These are phyloP conservation scores for Machaerirhynchus nigripectus DNA, from an alignment of 2,113 vertebrate genomes.

Conservation along the genomic window DNA sequence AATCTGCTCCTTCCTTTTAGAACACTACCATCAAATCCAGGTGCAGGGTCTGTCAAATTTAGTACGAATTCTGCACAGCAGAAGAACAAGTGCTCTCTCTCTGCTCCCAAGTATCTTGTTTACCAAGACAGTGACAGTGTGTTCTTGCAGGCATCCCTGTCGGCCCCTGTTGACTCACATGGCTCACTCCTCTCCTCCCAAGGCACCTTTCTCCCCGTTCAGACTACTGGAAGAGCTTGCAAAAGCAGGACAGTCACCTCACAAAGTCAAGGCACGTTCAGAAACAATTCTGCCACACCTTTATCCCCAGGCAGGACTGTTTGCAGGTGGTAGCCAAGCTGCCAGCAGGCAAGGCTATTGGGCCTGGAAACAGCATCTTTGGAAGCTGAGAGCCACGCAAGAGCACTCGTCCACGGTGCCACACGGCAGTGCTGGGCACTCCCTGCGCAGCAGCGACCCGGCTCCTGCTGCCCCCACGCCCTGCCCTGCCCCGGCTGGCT, in stretches of 20 bases:
- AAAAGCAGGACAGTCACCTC: not conserved
- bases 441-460: not conserved
- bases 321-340: not conserved
- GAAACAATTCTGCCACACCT: not conserved
- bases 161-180: not conserved
- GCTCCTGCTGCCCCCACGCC: not conserved
- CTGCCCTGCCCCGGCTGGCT: not conserved
- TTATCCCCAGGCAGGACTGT: not conserved
- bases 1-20: not conserved
- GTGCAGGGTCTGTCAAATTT: not conserved
- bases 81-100: not conserved
- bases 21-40: not conserved
- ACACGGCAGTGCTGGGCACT: not conserved
- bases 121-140: not conserved
- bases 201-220: not conserved
- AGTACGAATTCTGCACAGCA: not conserved
- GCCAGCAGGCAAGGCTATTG: not conserved
- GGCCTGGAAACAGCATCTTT: not conserved
- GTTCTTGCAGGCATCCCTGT: not conserved
- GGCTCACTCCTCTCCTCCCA: not conserved
- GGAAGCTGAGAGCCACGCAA: not conserved
- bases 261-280: not conserved
- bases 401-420: not conserved
- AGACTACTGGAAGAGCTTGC: not conserved
- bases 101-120: not conserved